Base-by-base conservation (phyloP, 1,140 invertebrate genomes). In the Drosophila persimilis region DNA sequence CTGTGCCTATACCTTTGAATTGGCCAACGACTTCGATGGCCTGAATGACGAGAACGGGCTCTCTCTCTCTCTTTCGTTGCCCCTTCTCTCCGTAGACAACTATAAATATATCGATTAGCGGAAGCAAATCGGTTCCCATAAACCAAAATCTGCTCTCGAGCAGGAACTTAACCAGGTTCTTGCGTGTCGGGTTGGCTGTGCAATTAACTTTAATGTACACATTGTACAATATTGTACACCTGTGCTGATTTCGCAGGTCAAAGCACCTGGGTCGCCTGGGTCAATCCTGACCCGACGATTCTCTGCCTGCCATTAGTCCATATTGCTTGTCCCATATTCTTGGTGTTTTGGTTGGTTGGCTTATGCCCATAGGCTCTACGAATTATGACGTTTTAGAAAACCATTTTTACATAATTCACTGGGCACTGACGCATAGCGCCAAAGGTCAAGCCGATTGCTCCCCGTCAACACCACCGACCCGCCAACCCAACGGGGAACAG, bases 241-340 rank as follows among this genome's bases (percentile, higher is more conserved):
- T 88, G 78, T 63, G 53, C 59, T 74, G 75, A 83, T 88, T 86
- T 88, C 74, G 51, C 66, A 76, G 67, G 20, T 58, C 48, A 24
- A 61, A 56, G 64, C 46, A 62, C 45, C 41, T 47, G 20, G 20
- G 20, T 20, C 20, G 2, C 20, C 20, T 35, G 44, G 54, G 71
- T 53, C 44, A 71, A 74, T 62, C 48, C 47, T 41, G 26, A 13
- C 43, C 35, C 7, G 11, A 11, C 35, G 31, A 11, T 62, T 44
- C 64, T 61, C 64, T 53, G 73, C 56, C 59, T 70, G 78, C 81
- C 78, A 90, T 90, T 90, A 90, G 60, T 72, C 62, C 70, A 51
- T 78, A 90, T 88, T 90, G 88, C 90, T 88, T 88, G 88, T 80
- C 73, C 88, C 57, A 90, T 71, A 78, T 90, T 86, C 88, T 67